Evolutionary conservation across 1,140 invertebrate species (phyloP).

Genomic region (Andrena cerasifolii): DNA sequence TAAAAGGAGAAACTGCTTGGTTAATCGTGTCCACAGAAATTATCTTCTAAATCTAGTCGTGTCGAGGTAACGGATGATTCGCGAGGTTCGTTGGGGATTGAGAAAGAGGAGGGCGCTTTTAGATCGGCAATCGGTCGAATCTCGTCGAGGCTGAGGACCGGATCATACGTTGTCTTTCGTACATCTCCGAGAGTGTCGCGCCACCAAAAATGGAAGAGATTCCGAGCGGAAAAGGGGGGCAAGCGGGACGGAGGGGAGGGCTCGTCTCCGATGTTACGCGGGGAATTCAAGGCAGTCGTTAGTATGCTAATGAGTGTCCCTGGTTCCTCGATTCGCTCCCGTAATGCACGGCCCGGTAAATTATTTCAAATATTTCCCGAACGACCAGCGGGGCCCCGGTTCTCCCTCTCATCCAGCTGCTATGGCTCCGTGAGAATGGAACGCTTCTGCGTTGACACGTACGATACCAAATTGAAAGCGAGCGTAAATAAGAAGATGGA

Average conservation of each 20-base stretch:
- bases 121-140: not conserved
- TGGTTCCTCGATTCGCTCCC: constrained; percentile 51
- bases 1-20: too few relatives aligned
- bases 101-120: too few relatives aligned
- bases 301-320: constrained; percentile 80
- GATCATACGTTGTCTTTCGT: constrained; percentile 40
- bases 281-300: constrained; percentile 76
- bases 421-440: constrained; percentile 27
- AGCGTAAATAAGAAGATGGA: not conserved
- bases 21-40: too few relatives aligned
- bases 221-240: not conserved
- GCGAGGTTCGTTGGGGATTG: too few relatives aligned
- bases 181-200: constrained; percentile 23
- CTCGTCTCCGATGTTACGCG: constrained; percentile 70
- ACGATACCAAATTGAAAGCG: not conserved
- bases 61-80: too few relatives aligned
- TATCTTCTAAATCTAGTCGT: too few relatives aligned
- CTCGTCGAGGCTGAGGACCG: constrained; percentile 8
- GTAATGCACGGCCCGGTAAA: constrained; percentile 67
- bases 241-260: constrained; percentile 24
- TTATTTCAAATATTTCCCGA: constrained; percentile 78
- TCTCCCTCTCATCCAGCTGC: not conserved
- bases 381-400: constrained; percentile 40
- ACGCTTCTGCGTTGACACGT: not conserved
- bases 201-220: constrained; percentile 59